These are phyloP conservation scores for Drosophila cardini DNA, from an alignment of 1,140 invertebrate species.

Conservation along the genomic window DNA sequence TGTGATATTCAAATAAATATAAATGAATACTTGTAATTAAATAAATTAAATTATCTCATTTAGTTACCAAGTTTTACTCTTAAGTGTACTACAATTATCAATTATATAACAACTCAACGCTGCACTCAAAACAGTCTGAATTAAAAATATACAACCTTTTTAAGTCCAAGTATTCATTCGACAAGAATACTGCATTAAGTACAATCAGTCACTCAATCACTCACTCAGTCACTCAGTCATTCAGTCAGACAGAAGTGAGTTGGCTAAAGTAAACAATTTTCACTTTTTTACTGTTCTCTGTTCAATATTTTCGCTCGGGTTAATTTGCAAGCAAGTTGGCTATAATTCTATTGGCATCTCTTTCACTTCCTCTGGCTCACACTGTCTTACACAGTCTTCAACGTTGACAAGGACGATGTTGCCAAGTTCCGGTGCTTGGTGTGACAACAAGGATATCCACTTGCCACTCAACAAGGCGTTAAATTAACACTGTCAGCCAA, in stretches of 20 bases:
- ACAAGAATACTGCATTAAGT: slow-evolving; percentile 11
- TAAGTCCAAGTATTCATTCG: not conserved
- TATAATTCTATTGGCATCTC: slow-evolving; percentile 66
- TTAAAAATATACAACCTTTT: not conserved
- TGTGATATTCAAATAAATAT: no score
- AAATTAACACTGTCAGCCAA: slow-evolving; percentile 50
- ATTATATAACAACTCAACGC: not conserved
- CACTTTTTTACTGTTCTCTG: slow-evolving; percentile 19
- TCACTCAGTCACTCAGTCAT: slow-evolving; percentile 2
- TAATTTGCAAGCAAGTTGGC: slow-evolving; percentile 61
- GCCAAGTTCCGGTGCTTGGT: slow-evolving; percentile 39
- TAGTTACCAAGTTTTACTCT: no score
- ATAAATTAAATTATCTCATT: no score
- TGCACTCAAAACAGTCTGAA: not conserved
- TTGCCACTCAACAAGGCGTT: slow-evolving; percentile 58
- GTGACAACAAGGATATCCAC: slow-evolving; percentile 52
- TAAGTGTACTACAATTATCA: not conserved
- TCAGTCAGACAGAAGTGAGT: slow-evolving; percentile 1
- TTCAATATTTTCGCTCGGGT: slow-evolving; percentile 47
- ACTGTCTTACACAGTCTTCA: not conserved
- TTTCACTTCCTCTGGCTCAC: not conserved
- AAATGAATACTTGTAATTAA: no score
- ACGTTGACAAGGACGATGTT: not conserved
- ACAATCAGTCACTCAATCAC: slow-evolving; percentile 22
- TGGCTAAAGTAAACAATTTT: slow-evolving; percentile 2